These are phyloP conservation scores for Melanostigma gelatinosum DNA, from an alignment of 2,113 vertebrate genomes.

Conservation along the genomic window DNA sequence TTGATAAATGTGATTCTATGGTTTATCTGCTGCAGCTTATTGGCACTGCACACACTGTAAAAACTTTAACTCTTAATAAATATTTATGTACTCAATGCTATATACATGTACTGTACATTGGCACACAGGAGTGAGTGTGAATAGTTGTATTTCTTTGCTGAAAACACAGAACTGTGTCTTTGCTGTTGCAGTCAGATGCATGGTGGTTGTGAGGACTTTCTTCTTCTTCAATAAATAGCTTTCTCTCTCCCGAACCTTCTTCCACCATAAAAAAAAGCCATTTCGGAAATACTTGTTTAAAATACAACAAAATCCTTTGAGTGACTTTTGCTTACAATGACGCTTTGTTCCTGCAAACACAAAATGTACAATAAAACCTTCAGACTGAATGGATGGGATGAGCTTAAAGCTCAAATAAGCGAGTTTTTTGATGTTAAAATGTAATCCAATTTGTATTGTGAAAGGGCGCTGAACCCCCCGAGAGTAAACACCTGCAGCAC, in stretches of 20 bases:
- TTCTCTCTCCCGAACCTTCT: constrained; percentile 58
- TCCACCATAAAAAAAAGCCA: constrained; percentile 45
- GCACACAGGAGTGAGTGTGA: constrained; percentile 81
- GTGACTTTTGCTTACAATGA: constrained; percentile 43
- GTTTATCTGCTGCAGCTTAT: constrained; percentile 71
- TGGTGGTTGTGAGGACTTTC: constrained; percentile 78
- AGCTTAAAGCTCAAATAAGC: constrained; percentile 20
- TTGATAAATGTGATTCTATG: constrained; percentile 61
- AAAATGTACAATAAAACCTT: not conserved
- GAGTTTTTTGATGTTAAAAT: not conserved
- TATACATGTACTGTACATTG: constrained; percentile 92
- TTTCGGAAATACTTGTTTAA: constrained; percentile 45
- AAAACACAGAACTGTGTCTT: constrained; percentile 77
- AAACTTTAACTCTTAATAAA: constrained; percentile 91
- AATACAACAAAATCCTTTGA: constrained; percentile 31
- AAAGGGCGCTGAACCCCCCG: not conserved
- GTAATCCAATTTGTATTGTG: not conserved
- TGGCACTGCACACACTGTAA: constrained; percentile 73
- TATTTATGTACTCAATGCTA: constrained; percentile 89
- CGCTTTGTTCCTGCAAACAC: constrained; percentile 21
- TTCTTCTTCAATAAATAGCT: constrained; percentile 80
- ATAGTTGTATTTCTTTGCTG: constrained; percentile 69
- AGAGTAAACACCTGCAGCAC: not conserved
- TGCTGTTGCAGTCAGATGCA: constrained; percentile 90
- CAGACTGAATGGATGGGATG: not conserved